Evolutionary conservation across 2,888 invertebrate species (phyloP).

Genomic region (Sphaerophoria rueppellii): DNA sequence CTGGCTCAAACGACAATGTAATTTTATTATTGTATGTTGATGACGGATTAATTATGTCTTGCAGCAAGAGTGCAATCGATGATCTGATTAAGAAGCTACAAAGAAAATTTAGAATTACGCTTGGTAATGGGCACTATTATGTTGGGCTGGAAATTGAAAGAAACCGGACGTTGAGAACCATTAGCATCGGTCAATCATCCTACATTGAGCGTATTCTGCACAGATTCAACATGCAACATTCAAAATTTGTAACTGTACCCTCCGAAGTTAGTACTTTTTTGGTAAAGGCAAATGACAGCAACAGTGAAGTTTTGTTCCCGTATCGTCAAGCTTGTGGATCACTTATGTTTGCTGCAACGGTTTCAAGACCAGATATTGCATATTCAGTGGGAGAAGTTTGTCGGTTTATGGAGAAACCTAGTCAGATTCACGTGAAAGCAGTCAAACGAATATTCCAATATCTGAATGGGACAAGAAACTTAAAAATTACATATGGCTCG

Average conservation of each 20-base stretch:
- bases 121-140: no score
- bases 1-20: neutral
- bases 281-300: constrained; percentile 4
- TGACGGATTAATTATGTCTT: neutral
- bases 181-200: no score
- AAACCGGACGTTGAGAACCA: no score
- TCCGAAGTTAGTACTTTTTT: constrained; percentile 21
- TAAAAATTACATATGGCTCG: constrained; percentile 1
- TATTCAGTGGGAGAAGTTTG: no score
- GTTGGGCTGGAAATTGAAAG: no score
- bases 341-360: no score
- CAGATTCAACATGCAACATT: constrained; percentile 28
- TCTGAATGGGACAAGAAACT: neutral
- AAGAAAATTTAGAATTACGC: no score
- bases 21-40: constrained; percentile 1
- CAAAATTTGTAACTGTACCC: constrained; percentile 8
- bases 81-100: no score
- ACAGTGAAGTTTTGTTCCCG: neutral
- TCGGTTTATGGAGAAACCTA: no score
- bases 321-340: neutral
- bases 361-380: no score
- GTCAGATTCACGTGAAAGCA: no score
- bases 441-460: neutral
- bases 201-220: constrained; percentile 11
- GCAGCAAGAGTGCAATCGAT: no score